A percentile compares a stretch with the other conserved stretches of the same genome.
phyloP scores from a whole-genome alignment of 2,113 vertebrate genomes.

The Lichenostomus cassidix region DNA sequence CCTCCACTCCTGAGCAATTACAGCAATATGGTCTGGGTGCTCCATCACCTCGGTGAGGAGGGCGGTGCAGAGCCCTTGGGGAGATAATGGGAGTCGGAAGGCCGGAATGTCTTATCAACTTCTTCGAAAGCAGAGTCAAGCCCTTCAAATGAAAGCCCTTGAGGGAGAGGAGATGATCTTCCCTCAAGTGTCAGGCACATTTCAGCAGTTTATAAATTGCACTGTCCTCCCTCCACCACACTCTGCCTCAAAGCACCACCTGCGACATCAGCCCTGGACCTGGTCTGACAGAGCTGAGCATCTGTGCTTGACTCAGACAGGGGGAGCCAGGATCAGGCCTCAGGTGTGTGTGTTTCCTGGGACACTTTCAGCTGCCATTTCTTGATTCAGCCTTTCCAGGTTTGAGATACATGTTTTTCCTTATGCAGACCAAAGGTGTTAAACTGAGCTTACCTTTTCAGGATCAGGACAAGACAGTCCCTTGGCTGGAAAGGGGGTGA shows the following conservation, averaged over 20 bases:
- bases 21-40: accelerated
- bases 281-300: not conserved
- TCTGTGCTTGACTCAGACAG: not conserved
- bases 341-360: not conserved
- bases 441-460: not conserved
- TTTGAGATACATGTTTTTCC: accelerated
- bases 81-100: not conserved
- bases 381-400: not conserved
- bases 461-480: not conserved
- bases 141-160: constrained; percentile 20
- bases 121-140: not conserved
- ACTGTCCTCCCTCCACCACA: accelerated
- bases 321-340: not conserved
- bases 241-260: accelerated
- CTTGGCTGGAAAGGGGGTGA: not conserved
- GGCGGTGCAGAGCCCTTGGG: accelerated
- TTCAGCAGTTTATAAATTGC: not conserved
- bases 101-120: not conserved
- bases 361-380: not conserved
- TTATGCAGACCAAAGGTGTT: not conserved
- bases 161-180: not conserved
- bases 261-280: accelerated
- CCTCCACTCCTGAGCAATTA: not conserved
- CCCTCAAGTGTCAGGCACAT: not conserved
- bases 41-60: accelerated